A percentile compares a stretch with the other conserved stretches of the same genome.
Conservation (phyloP, 2,113 vertebrate species). For the Melierax canorus region DNA sequence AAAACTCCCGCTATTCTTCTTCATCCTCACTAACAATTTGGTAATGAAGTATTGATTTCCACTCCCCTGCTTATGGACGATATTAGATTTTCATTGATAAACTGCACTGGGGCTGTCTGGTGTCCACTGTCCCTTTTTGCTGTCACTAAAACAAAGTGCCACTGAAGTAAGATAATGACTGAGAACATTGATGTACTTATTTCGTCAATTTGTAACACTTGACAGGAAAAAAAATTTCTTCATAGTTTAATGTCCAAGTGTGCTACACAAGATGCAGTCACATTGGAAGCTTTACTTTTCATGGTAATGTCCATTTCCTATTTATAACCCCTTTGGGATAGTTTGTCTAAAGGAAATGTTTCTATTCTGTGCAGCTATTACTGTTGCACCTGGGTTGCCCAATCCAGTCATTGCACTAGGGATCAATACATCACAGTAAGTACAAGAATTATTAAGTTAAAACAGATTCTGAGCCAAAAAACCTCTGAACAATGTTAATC, state of each 20-base stretch:
- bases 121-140: conserved; percentile 88
- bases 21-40: conserved; percentile 98
- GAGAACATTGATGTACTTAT: conserved; percentile 91
- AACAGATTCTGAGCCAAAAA: conserved; percentile 80
- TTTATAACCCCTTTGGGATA: conserved; percentile 94
- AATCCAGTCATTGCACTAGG: conserved; percentile 83
- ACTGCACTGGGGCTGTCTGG: conserved; percentile 86
- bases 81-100: conserved; percentile 99
- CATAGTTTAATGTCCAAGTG: conserved; percentile 89
- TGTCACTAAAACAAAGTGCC: conserved; percentile 96
- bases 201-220: conserved; percentile 95
- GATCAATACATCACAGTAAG: conserved; percentile 90
- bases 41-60: conserved; percentile 99
- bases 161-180: conserved; percentile 92
- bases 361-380: conserved; percentile 94
- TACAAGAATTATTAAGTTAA: conserved; percentile 84
- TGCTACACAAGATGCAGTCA: conserved; percentile 83
- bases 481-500: conserved; percentile 82
- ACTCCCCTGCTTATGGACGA: conserved; percentile 96
- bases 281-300: conserved; percentile 86
- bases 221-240: conserved; percentile 92
- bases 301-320: conserved; percentile 87
- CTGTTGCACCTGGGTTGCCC: conserved; percentile 94
- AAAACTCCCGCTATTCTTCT: conserved; percentile 90
- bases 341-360: conserved; percentile 99